Evolutionary conservation across 2,888 invertebrate genomes (phyloP).

Genomic region (Erebia palarica): DNA sequence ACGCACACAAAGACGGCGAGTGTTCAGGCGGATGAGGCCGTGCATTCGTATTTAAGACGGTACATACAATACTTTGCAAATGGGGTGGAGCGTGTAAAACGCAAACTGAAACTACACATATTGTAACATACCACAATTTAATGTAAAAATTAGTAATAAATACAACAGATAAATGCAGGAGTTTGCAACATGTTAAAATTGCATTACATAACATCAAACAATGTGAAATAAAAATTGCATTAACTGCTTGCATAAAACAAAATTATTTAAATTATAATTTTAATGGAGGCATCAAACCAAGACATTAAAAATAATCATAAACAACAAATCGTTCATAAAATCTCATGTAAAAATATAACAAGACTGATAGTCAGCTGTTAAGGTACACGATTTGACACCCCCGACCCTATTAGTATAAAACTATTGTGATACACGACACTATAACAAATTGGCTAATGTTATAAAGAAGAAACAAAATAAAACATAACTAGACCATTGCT

Average conservation of each 20-base stretch:
- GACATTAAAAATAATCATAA: constrained; percentile 76
- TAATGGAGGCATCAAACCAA: constrained; percentile 83
- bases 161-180: constrained; percentile 86
- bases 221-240: constrained; percentile 82
- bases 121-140: constrained; percentile 88
- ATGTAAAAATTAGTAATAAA: constrained; percentile 88
- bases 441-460: constrained; percentile 82
- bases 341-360: constrained; percentile 79
- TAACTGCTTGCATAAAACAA: constrained; percentile 82
- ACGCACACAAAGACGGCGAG: constrained; percentile 39
- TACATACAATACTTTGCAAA: constrained; percentile 49
- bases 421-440: constrained; percentile 82
- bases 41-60: constrained; percentile 43
- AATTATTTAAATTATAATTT: constrained; percentile 80
- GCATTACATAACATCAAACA: constrained; percentile 83
- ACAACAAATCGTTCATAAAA: constrained; percentile 80
- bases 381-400: constrained; percentile 80
- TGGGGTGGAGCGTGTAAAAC: constrained; percentile 67
- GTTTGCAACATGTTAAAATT: constrained; percentile 83
- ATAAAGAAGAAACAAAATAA: constrained; percentile 75
- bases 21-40: constrained; percentile 44
- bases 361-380: constrained; percentile 65
- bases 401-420: constrained; percentile 77
- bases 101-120: constrained; percentile 80
- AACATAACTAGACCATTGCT: constrained; percentile 82